Evolutionary conservation across 2,113 vertebrate species (phyloP).

Genomic region (Synchiropus splendidus): DNA sequence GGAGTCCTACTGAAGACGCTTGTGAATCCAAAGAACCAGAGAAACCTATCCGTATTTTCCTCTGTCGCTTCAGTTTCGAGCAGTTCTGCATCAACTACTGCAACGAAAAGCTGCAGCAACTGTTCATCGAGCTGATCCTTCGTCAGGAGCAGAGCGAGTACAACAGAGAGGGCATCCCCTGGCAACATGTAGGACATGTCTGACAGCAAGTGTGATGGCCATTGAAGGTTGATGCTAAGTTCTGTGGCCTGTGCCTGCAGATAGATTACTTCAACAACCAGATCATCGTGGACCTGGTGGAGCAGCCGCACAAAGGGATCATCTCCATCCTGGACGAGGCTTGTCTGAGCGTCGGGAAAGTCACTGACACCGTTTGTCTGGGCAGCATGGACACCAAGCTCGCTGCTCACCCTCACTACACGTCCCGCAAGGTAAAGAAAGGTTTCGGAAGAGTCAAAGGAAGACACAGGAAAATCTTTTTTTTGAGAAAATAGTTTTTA

Average conservation of each 20-base stretch:
- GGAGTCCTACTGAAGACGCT: too few species aligned
- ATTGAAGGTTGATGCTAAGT: not conserved
- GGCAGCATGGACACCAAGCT: conserved; percentile 80
- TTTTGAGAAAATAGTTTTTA: too few species aligned
- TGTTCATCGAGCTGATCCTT: conserved; percentile 87
- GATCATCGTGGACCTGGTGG: conserved; percentile 88
- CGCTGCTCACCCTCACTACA: conserved; percentile 81
- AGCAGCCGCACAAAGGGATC: conserved; percentile 79
- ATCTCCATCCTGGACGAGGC: conserved; percentile 86
- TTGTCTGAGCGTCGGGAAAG: conserved; percentile 72
- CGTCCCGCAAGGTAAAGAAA: conserved; percentile 85
- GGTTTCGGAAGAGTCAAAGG: too few species aligned
- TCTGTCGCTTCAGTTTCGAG: conserved; percentile 73
- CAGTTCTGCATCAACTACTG: conserved; percentile 93
- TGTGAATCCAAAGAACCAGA: too few species aligned
- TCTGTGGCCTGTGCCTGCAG: conserved; percentile 41
- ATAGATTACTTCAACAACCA: conserved; percentile 89
- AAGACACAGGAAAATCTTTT: too few species aligned
- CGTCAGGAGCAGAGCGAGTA: conserved; percentile 86
- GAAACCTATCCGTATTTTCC: too few species aligned
- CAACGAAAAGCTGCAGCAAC: conserved; percentile 89
- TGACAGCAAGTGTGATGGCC: not conserved
- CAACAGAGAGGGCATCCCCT: conserved; percentile 78
- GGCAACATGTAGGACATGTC: conserved; percentile 73
- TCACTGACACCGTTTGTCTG: conserved; percentile 81